These are phyloP conservation scores for Hydrolagus colliei DNA, from an alignment of 2,797 vertebrate genomes.

Conservation along the genomic window DNA sequence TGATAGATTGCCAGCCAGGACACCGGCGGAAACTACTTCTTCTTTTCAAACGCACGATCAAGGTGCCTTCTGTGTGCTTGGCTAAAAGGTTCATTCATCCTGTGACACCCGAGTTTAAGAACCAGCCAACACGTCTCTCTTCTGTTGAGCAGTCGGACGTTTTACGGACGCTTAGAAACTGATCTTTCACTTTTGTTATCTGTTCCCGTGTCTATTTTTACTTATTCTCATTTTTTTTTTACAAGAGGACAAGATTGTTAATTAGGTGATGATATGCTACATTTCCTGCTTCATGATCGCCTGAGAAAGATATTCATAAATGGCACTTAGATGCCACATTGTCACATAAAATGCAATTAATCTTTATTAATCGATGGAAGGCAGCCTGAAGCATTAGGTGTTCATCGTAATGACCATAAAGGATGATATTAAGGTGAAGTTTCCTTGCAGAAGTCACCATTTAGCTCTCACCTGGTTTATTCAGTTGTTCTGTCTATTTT, in stretches of 20 bases:
- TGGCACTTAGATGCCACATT: not conserved
- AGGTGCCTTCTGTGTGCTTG: too few species aligned
- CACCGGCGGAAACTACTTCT: too few species aligned
- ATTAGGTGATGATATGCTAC: not conserved
- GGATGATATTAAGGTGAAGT: not conserved
- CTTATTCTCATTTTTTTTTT: not conserved
- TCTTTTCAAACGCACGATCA: too few species aligned
- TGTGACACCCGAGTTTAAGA: too few species aligned
- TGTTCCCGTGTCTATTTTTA: not conserved
- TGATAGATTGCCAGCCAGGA: too few species aligned
- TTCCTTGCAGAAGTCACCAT: not conserved
- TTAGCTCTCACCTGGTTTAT: not conserved
- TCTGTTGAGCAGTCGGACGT: not conserved
- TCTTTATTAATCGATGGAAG: conserved; percentile 16
- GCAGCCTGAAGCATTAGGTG: not conserved
- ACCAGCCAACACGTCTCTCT: not conserved
- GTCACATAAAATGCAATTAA: not conserved
- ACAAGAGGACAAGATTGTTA: not conserved
- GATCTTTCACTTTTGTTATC: too few species aligned
- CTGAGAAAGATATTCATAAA: conserved; percentile 11
- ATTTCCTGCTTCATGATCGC: conserved; percentile 13
- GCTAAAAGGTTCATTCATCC: too few species aligned
- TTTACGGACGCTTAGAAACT: not conserved
- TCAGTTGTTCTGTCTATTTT: not conserved
- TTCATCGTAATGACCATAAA: not conserved